phyloP scores from a whole-genome alignment of 2,888 invertebrate species.

The Nezara viridula region DNA sequence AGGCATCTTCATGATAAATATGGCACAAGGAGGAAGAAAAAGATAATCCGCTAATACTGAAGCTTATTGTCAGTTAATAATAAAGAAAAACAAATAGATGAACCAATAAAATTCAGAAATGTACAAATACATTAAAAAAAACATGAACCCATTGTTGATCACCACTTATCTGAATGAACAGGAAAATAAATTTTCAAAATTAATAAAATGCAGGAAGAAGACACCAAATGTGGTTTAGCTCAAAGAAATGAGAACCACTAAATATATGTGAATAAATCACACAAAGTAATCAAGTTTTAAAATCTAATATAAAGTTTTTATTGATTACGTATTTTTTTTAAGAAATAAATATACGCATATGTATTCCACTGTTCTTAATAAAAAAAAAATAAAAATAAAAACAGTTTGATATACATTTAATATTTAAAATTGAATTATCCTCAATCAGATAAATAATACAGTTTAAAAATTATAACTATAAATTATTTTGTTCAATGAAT shows the following conservation, averaged over 20 bases:
- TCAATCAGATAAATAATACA: neutral
- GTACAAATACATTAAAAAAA: neutral
- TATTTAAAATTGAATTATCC: neutral
- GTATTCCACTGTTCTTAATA: neutral
- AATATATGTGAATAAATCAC: neutral
- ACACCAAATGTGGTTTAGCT: neutral
- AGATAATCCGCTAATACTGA: no score
- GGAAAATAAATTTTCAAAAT: neutral
- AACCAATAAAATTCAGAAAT: neutral
- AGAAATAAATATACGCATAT: neutral
- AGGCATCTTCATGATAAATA: no score
- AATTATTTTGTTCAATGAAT: neutral
- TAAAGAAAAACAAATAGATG: neutral
- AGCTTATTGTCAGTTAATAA: neutral
- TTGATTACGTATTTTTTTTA: neutral
- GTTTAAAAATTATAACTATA: neutral
- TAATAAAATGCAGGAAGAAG: neutral
- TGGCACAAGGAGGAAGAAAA: neutral
- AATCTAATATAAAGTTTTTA: neutral
- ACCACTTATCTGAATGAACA: neutral
- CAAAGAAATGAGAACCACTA: neutral
- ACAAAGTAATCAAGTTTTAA: neutral
- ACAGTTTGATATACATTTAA: neutral
- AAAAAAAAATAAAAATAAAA: no score
- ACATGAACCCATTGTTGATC: neutral